phyloP scores from a whole-genome alignment of 2,797 vertebrate species.

The Propithecus deckenii region DNA sequence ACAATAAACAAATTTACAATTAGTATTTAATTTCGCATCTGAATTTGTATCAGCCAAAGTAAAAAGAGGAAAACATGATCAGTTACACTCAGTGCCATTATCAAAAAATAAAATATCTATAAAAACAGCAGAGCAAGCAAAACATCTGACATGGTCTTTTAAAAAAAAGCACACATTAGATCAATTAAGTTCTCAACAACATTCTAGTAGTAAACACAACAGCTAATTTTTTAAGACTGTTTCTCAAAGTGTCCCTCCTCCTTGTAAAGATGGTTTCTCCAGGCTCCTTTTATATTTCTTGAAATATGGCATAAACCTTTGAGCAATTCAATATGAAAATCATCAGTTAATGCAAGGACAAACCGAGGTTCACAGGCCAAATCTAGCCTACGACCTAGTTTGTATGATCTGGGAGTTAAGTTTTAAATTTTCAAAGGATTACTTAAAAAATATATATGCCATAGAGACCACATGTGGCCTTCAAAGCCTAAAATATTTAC shows the following conservation, averaged over 20 bases:
- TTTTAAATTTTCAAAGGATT: neutral
- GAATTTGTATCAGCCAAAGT: neutral
- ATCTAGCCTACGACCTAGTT: neutral
- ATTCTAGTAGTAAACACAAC: neutral
- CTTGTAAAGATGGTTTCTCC: neutral
- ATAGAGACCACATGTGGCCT: neutral
- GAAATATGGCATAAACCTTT: neutral
- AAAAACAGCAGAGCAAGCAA: neutral
- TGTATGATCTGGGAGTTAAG: neutral
- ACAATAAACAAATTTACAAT: neutral
- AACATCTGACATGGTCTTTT: neutral
- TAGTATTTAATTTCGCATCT: conserved; percentile 21
- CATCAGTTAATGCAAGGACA: neutral
- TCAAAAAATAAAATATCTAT: neutral
- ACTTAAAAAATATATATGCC: neutral
- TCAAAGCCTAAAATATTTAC: conserved; percentile 5
- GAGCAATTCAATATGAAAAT: neutral
- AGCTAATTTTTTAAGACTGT: conserved; percentile 13
- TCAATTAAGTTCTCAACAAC: neutral
- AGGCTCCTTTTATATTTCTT: neutral
- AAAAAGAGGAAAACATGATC: neutral
- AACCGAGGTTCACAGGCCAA: neutral
- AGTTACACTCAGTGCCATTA: neutral
- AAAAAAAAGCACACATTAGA: neutral
- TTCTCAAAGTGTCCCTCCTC: neutral